These are phyloP conservation scores for Bugulina stolonifera DNA, from an alignment of 2,888 invertebrate genomes.

Conservation along the genomic window DNA sequence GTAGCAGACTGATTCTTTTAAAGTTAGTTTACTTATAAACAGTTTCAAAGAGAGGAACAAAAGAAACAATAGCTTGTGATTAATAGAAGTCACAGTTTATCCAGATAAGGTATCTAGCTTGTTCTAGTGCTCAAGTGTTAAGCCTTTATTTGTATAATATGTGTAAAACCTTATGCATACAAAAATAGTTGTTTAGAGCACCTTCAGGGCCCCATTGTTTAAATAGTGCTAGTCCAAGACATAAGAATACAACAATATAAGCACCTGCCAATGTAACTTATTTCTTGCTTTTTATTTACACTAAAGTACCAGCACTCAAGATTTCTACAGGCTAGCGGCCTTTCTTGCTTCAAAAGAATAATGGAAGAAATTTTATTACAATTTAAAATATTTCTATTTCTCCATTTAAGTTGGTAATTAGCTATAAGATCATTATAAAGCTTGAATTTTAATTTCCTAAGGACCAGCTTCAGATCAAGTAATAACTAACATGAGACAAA, in stretches of 20 bases:
- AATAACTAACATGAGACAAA: too few species aligned
- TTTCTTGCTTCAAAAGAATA: too few species aligned
- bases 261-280: not conserved
- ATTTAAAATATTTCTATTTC: too few species aligned
- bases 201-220: slow-evolving; percentile 4
- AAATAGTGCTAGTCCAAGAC: not conserved
- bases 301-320: too few species aligned
- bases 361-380: too few species aligned
- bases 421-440: too few species aligned
- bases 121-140: slow-evolving; percentile 11
- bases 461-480: too few species aligned
- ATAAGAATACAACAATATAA: not conserved
- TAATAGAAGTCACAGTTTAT: not conserved
- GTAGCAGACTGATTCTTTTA: not conserved
- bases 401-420: too few species aligned
- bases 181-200: slow-evolving; percentile 4
- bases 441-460: too few species aligned
- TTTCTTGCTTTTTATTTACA: not conserved
- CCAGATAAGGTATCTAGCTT: not conserved
- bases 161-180: slow-evolving; percentile 5
- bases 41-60: not conserved
- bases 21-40: slow-evolving; percentile 16
- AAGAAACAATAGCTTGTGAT: not conserved
- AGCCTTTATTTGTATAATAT: slow-evolving; percentile 16
- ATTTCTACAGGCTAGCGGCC: too few species aligned